A percentile compares a stretch with the other conserved stretches of the same genome.
Conservation (phyloP, 2,113 vertebrate genomes). For the Setophaga petechia region DNA sequence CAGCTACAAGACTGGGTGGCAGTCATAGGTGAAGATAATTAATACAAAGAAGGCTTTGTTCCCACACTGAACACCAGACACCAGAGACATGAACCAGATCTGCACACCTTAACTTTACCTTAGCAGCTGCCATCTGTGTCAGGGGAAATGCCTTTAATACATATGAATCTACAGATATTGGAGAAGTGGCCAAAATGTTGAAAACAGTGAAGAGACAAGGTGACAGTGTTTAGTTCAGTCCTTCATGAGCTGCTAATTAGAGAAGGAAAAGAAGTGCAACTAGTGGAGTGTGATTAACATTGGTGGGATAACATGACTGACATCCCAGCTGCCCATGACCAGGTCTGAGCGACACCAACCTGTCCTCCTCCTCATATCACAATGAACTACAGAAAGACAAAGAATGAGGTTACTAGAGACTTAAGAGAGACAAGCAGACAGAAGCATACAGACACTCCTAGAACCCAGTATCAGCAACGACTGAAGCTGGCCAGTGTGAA, state of each 20-base stretch:
- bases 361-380: background rate
- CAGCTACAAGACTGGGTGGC: background rate
- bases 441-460: background rate
- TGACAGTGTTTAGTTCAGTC: background rate
- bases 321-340: rapidly evolving
- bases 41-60: background rate
- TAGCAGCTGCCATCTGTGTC: background rate
- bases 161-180: background rate
- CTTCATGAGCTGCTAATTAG: background rate
- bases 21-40: background rate
- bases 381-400: background rate
- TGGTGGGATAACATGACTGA: background rate
- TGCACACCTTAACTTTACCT: background rate
- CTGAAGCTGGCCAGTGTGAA: background rate
- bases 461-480: background rate
- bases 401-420: background rate
- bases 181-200: background rate
- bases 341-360: background rate
- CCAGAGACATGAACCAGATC: background rate
- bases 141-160: background rate
- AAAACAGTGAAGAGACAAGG: background rate
- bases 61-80: background rate
- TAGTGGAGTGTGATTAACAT: background rate
- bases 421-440: background rate
- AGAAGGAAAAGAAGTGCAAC: background rate